These are phyloP conservation scores for Drosophila pseudotakahashii DNA, from an alignment of 2,888 invertebrate genomes.

Conservation along the genomic window DNA sequence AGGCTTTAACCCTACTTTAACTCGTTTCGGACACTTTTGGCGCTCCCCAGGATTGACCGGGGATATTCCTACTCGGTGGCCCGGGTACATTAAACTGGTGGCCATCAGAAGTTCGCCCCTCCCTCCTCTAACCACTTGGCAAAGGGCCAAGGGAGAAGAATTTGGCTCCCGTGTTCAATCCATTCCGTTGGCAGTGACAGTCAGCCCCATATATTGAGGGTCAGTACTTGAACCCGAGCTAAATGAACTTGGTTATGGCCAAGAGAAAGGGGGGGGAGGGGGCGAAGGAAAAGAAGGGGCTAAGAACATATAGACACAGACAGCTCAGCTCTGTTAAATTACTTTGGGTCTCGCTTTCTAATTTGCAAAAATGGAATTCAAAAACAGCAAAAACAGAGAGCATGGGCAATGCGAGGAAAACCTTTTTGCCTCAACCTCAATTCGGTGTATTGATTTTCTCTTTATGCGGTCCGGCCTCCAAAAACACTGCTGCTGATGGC, in stretches of 20 bases:
- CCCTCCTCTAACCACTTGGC: conserved; percentile 57
- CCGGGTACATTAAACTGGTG: conserved; percentile 22
- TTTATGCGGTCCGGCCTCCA: conserved; percentile 55
- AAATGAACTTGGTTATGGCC: conserved; percentile 28
- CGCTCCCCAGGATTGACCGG: conserved; percentile 10
- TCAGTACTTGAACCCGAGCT: conserved; percentile 52
- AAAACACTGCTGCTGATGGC: conserved; percentile 45
- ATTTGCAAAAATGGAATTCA: conserved; percentile 71
- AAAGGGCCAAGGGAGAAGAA: conserved; percentile 48
- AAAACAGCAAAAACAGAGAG: conserved; percentile 38
- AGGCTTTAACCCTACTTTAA: no score
- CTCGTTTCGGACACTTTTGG: conserved; percentile 9
- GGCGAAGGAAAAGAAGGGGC: not conserved
- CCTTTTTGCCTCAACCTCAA: conserved; percentile 56
- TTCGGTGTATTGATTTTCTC: conserved; percentile 57
- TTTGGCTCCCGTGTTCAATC: conserved; percentile 35
- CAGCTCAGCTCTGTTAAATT: conserved; percentile 64
- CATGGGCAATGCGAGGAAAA: conserved; percentile 31
- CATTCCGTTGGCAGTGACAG: conserved; percentile 48
- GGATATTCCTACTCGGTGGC: conserved; percentile 13
- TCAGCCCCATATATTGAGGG: conserved; percentile 40
- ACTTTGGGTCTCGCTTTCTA: conserved; percentile 66
- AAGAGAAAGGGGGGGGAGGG: not conserved
- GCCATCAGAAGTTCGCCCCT: conserved; percentile 36
- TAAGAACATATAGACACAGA: conserved; percentile 46